phyloP scores from a whole-genome alignment of 1,140 invertebrate genomes.

The Drosophila tsacasi region DNA sequence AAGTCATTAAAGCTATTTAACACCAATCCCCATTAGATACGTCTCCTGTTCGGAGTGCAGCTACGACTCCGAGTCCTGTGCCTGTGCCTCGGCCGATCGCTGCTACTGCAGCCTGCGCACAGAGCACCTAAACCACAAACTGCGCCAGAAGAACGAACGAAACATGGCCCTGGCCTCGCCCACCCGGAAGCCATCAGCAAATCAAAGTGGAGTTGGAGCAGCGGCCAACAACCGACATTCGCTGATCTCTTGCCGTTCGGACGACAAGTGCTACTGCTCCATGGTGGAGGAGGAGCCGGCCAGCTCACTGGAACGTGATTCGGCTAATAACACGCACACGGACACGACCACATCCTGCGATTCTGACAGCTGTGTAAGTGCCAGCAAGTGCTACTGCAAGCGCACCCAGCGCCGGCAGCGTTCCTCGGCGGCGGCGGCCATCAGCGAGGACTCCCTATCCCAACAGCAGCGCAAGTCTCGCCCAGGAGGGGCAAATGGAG shows the following conservation, averaged over 20 bases:
- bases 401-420: slow-evolving; percentile 81
- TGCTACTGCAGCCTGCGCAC: slow-evolving; percentile 90
- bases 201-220: background rate
- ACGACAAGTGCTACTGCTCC: slow-evolving; percentile 91
- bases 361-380: slow-evolving; percentile 94
- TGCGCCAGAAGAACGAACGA: slow-evolving; percentile 70
- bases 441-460: slow-evolving; percentile 63
- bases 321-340: slow-evolving; percentile 66
- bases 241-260: slow-evolving; percentile 84
- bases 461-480: slow-evolving; percentile 68
- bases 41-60: slow-evolving; percentile 94
- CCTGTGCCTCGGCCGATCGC: slow-evolving; percentile 90
- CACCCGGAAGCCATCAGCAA: slow-evolving; percentile 24
- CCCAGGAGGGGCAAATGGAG: slow-evolving; percentile 9
- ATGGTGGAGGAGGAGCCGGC: slow-evolving; percentile 82
- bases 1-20: background rate
- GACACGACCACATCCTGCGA: slow-evolving; percentile 90
- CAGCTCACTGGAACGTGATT: slow-evolving; percentile 75
- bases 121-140: slow-evolving; percentile 75
- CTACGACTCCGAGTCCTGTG: slow-evolving; percentile 92
- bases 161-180: slow-evolving; percentile 57
- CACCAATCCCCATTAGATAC: slow-evolving; percentile 85
- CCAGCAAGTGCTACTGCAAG: slow-evolving; percentile 95
- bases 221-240: slow-evolving; percentile 65
- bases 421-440: slow-evolving; percentile 27